A percentile compares a stretch with the other conserved stretches of the same genome.
These are phyloP conservation scores for Nemopilema nomurai DNA, from an alignment of 30 jellyfish, hydroid and myxozoan genomes.

Conservation along the genomic window DNA sequence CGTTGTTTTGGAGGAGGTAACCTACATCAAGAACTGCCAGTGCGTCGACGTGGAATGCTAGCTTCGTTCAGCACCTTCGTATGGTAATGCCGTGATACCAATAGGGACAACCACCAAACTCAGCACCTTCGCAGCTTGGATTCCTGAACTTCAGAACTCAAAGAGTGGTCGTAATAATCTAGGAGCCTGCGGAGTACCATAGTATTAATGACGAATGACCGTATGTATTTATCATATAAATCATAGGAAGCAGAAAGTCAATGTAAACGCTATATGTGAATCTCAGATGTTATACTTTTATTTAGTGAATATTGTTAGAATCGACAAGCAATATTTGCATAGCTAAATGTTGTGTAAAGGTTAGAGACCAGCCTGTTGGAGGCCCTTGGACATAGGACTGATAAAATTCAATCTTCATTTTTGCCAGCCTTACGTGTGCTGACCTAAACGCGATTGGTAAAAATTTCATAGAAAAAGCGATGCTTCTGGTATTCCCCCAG, in stretches of 20 bases:
- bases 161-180: constrained; percentile 12
- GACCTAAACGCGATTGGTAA: too few relatives aligned
- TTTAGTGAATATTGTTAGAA: too few relatives aligned
- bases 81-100: constrained; percentile 4
- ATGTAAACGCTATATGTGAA: background rate
- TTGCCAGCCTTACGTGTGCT: too few relatives aligned
- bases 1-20: constrained; percentile 16
- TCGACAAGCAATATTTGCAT: background rate
- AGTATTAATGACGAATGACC: constrained; percentile 6
- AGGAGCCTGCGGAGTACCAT: constrained; percentile 22
- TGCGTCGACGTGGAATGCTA: constrained; percentile 59
- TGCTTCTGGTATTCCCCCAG: too few relatives aligned
- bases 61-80: background rate
- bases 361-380: background rate
- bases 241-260: background rate
- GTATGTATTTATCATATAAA: constrained; percentile 17
- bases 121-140: constrained; percentile 24
- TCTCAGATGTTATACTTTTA: background rate
- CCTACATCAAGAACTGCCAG: constrained; percentile 29
- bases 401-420: too few relatives aligned
- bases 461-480: too few relatives aligned
- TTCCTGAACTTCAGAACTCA: constrained; percentile 13
- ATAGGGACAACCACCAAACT: constrained; percentile 19
- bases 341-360: background rate
- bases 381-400: background rate